Evolutionary conservation across 2,797 vertebrate genomes (phyloP).

Genomic region (Myripristis murdjan): DNA sequence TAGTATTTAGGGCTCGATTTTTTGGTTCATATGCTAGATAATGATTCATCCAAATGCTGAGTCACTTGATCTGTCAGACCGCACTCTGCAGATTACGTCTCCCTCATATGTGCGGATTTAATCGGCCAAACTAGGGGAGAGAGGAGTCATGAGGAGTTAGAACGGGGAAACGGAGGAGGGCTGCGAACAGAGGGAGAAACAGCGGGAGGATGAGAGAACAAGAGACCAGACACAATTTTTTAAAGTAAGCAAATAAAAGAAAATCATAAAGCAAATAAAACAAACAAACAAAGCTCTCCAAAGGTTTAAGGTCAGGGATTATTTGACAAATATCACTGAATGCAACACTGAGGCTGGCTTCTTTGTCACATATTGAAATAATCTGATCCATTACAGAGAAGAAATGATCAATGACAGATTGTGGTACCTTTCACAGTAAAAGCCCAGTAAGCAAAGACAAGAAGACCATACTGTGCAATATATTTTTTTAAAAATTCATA

Average conservation of each 20-base stretch:
- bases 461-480: too few relatives aligned
- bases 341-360: too few relatives aligned
- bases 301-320: too few relatives aligned
- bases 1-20: slow-evolving; percentile 14
- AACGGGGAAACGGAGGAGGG: neutral
- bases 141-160: neutral
- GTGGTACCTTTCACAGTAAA: too few relatives aligned
- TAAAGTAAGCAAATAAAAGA: neutral
- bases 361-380: too few relatives aligned
- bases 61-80: slow-evolving; percentile 68
- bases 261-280: slow-evolving; percentile 4
- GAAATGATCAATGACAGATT: too few relatives aligned
- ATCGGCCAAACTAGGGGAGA: slow-evolving; percentile 63
- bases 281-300: neutral
- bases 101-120: slow-evolving; percentile 34
- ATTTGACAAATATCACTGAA: too few relatives aligned
- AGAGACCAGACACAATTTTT: neutral
- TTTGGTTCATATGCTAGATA: slow-evolving; percentile 37
- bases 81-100: slow-evolving; percentile 53
- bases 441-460: too few relatives aligned
- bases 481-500: too few relatives aligned
- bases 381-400: too few relatives aligned
- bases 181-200: neutral
- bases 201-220: neutral
- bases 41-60: slow-evolving; percentile 65